Conservation (phyloP, 2,113 vertebrate genomes). For the Brachyistius frenatus region DNA sequence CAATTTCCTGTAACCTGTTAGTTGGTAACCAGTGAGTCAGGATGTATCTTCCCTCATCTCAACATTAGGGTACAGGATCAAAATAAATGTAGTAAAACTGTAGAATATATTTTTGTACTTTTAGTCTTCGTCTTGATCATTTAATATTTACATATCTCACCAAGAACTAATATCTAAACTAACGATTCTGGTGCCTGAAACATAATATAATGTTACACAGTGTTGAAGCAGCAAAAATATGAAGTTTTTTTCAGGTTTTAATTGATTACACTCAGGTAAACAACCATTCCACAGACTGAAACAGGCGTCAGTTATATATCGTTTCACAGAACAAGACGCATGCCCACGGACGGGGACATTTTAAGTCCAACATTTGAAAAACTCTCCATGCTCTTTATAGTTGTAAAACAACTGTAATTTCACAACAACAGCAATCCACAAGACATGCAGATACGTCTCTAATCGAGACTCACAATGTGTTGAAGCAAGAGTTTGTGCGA, state of each 20-base stretch:
- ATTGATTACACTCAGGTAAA: conserved; percentile 38
- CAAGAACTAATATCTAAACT: too few relatives aligned
- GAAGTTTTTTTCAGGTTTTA: conserved; percentile 24
- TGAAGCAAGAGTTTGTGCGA: conserved; percentile 25
- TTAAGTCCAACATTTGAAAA: conserved; percentile 19
- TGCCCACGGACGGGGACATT: conserved; percentile 16
- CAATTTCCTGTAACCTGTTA: too few relatives aligned
- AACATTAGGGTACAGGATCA: too few relatives aligned
- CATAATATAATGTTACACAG: neutral
- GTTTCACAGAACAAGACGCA: conserved; percentile 44
- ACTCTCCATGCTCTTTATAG: conserved; percentile 39
- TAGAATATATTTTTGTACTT: too few relatives aligned
- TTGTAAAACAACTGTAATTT: conserved; percentile 31
- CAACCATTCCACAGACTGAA: conserved; percentile 43
- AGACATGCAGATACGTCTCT: conserved; percentile 53
- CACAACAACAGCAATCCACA: conserved; percentile 41
- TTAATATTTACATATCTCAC: too few relatives aligned
- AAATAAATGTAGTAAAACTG: too few relatives aligned
- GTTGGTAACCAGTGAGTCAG: too few relatives aligned
- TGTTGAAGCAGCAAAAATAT: neutral
- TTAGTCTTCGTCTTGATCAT: too few relatives aligned
- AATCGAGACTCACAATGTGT: conserved; percentile 2
- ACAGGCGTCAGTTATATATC: conserved; percentile 15
- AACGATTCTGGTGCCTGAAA: neutral
- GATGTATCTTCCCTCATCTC: too few relatives aligned